Evolutionary conservation across 2,797 vertebrate genomes (phyloP).

Genomic region (Acanthurus tractus): DNA sequence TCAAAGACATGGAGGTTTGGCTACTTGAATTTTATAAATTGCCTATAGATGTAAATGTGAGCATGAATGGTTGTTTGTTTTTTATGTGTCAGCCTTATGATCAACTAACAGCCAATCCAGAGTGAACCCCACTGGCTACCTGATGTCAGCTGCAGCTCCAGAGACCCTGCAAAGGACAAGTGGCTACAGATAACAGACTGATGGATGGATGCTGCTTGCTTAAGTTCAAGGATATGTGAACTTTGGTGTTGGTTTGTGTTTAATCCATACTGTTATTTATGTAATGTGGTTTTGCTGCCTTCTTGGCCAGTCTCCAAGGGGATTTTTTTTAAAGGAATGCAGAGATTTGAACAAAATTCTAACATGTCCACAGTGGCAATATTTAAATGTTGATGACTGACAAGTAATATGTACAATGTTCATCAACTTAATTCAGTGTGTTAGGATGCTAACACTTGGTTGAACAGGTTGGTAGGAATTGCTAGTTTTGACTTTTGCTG

Average conservation of each 20-base stretch:
- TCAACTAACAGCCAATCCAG: too few relatives aligned
- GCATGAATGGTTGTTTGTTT: too few relatives aligned
- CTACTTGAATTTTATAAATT: too few relatives aligned
- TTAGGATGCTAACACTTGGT: not conserved
- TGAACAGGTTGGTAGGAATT: not conserved
- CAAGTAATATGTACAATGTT: not conserved
- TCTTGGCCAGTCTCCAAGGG: not conserved
- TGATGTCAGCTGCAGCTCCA: too few relatives aligned
- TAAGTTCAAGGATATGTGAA: slow-evolving; percentile 38
- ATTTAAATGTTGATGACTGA: not conserved
- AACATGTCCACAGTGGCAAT: not conserved
- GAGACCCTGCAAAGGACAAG: too few relatives aligned
- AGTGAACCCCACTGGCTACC: too few relatives aligned
- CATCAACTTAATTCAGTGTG: not conserved
- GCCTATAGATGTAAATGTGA: too few relatives aligned
- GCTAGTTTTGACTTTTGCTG: not conserved
- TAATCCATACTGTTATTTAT: too few relatives aligned
- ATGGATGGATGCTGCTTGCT: slow-evolving; percentile 3
- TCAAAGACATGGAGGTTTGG: too few relatives aligned
- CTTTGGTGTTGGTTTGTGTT: slow-evolving; percentile 9
- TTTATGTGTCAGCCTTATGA: too few relatives aligned
- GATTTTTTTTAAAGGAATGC: not conserved
- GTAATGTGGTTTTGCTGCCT: not conserved
- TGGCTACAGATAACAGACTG: too few relatives aligned
- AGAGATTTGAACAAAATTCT: not conserved